Base-by-base conservation (phyloP, 2,797 vertebrate genomes). In the Microtus californicus region DNA sequence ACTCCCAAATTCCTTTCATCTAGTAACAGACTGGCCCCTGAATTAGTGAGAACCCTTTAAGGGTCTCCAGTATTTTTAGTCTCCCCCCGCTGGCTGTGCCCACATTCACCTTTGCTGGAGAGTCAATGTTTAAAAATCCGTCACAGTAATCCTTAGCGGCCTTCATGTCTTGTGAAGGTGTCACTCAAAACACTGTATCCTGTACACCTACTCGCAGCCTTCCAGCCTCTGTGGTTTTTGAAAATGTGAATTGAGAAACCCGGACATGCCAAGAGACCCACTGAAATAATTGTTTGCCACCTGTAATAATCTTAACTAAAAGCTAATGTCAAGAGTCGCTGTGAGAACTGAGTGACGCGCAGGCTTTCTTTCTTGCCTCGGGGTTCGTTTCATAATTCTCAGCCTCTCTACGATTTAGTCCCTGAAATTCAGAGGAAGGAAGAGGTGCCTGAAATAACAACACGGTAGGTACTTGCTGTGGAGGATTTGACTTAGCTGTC, bases 341-440 rank as follows among this genome's bases (percentile, higher is more conserved):
- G 0, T 31, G 77, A 96, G 43, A 87, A 67, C 37, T 87, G 71
- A 10, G 0, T 74, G 87, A 43, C 59, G 31, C 37, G 34, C 31
- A n/a, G n/a, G 9, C 13, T 88, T 74, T 56, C 6, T 67, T 97
- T 87, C n/a, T 8, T 63, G 48, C 21, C n/a, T 76, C 34, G n/a
- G 31, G 7, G 1, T 63, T 91, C 29, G 1, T 40, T 88, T 92
- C 27, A 3, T 54, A 61, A 54, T 92, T 89, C 34, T 89, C 61
- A 43, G 25, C 51, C 13, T 5, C 65, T 37, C 9, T 61, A 54
- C 14, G 14, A 40, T 82, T 93, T 95, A 45, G 69, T 92, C 71
- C 80, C 51, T 90, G 43, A 95, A 93, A 69, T 81, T 76, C 34
- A 65, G 31, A 37, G 48, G 7, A 91, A 96, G 92, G n/a, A 88